These are phyloP conservation scores for Tenrec ecaudatus DNA, from an alignment of 2,113 vertebrate species.

Conservation along the genomic window DNA sequence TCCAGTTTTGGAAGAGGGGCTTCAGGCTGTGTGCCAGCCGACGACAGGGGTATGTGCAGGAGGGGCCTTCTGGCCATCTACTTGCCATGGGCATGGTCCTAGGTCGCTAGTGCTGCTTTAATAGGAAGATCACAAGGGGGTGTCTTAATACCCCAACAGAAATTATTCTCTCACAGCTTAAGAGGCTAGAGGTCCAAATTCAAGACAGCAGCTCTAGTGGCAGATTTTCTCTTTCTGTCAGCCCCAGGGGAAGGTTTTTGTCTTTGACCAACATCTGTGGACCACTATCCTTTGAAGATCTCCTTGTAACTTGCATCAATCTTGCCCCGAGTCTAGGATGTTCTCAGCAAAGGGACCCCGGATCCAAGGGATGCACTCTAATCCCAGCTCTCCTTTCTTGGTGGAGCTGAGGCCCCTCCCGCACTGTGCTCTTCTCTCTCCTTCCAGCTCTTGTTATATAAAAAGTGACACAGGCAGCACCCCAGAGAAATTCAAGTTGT, in stretches of 20 bases:
- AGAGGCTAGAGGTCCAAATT: neutral
- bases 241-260: neutral
- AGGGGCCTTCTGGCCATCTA: neutral
- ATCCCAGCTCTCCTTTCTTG: neutral
- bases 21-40: neutral
- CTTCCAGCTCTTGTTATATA: neutral
- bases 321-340: neutral
- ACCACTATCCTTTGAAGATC: neutral
- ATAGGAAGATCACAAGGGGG: neutral
- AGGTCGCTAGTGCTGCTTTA: neutral
- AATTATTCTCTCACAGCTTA: neutral
- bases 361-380: neutral
- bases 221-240: too few species aligned
- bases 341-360: neutral
- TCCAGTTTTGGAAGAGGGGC: neutral
- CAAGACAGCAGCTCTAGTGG: neutral
- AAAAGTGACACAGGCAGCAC: neutral
- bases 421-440: neutral
- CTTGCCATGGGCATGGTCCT: neutral
- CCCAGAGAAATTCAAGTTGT: neutral
- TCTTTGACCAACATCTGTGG: neutral
- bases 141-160: too few species aligned
- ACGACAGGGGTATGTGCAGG: accelerated
- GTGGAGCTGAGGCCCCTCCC: neutral
- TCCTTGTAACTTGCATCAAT: neutral